Evolutionary conservation across 2,113 vertebrate genomes (phyloP).

Genomic region (Tragelaphus scriptus): DNA sequence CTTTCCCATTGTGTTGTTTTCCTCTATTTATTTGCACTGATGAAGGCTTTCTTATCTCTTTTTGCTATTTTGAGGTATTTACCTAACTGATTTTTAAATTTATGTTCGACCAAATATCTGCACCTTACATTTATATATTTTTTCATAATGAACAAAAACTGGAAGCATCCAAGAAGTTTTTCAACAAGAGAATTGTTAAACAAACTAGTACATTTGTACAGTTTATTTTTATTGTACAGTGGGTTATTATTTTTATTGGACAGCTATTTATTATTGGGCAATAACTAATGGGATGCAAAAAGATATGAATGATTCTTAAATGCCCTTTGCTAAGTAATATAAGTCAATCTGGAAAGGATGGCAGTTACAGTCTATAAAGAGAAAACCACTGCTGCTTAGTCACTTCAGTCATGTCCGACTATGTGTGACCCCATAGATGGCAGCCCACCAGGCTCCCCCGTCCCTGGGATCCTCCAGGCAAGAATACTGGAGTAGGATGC

Average conservation of each 20-base stretch:
- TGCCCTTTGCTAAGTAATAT: background rate
- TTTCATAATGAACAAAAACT: background rate
- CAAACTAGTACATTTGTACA: background rate
- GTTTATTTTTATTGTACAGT: background rate
- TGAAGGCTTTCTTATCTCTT: no score
- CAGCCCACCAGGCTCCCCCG: no score
- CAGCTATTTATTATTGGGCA: background rate
- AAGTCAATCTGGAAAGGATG: background rate
- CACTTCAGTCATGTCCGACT: rapidly evolving
- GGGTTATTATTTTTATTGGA: background rate
- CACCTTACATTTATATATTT: background rate
- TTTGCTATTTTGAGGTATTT: background rate
- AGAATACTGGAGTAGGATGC: no score
- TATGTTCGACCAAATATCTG: background rate
- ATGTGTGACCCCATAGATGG: no score
- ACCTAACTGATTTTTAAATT: background rate
- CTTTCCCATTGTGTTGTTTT: no score
- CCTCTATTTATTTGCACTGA: no score
- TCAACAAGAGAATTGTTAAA: background rate
- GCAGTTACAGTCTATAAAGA: background rate
- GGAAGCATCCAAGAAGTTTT: background rate
- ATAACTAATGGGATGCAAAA: background rate
- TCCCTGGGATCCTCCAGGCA: no score
- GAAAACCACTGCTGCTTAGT: background rate
- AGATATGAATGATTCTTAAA: background rate